A percentile compares a stretch with the other conserved stretches of the same genome.
These are phyloP conservation scores for Parotia lawesii DNA, from an alignment of 2,113 vertebrate species.

Conservation along the genomic window DNA sequence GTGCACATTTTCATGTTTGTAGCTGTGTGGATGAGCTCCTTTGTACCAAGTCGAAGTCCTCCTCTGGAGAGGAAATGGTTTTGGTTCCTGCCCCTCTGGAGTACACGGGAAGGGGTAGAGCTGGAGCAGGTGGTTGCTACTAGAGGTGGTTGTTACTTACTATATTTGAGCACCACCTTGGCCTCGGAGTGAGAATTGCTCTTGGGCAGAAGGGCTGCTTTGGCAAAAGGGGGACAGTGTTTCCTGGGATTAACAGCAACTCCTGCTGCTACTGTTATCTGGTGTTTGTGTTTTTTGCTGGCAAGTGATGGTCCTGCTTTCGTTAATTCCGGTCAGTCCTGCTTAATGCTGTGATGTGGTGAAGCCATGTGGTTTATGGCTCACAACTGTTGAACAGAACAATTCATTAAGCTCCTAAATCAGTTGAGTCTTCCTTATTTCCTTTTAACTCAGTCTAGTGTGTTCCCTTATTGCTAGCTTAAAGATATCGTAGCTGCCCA, in stretches of 20 bases:
- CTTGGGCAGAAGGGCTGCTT: neutral
- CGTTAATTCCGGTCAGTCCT: neutral
- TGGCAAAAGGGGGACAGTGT: neutral
- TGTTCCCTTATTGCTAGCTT: neutral
- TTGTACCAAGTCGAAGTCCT: neutral
- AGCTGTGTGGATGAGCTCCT: neutral
- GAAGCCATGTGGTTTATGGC: neutral
- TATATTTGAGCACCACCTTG: constrained; percentile 54
- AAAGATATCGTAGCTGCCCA: accelerated
- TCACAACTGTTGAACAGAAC: neutral
- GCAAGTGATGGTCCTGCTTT: neutral
- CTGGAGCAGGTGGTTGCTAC: neutral
- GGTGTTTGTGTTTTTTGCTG: constrained; percentile 17
- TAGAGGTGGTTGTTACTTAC: neutral
- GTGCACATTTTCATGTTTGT: accelerated
- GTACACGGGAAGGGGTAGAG: neutral
- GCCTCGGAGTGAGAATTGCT: constrained; percentile 24
- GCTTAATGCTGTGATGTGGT: neutral
- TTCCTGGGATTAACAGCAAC: neutral
- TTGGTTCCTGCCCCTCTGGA: neutral
- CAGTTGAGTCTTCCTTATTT: neutral
- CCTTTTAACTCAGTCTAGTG: neutral
- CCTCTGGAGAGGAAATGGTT: neutral
- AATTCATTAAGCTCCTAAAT: neutral
- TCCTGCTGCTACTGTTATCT: neutral